A percentile compares a stretch with the other conserved stretches of the same genome.
Conservation (phyloP, 53 echinoderm and acorn worm species). For the Crossaster papposus region DNA sequence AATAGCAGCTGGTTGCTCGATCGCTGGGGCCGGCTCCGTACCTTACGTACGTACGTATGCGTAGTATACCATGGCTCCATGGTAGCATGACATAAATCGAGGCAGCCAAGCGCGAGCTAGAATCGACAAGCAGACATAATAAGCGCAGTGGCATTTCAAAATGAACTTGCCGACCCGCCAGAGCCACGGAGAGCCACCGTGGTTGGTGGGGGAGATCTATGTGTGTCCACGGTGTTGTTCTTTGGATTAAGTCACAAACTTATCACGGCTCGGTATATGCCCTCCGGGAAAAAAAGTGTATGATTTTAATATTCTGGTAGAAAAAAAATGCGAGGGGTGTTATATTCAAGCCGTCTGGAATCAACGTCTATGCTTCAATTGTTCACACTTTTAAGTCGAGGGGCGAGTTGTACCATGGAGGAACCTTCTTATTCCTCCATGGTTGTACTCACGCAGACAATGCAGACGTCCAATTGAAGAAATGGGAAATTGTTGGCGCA, state of each 20-base stretch:
- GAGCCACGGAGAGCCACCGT: not conserved
- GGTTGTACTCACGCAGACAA: no score
- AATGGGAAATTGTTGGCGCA: no score
- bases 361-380: no score
- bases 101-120: conserved; percentile 3
- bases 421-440: no score
- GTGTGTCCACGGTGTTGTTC: no score
- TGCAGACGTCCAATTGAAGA: no score
- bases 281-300: not conserved
- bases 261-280: not conserved
- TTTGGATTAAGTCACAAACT: not conserved
- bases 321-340: not conserved
- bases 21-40: not conserved
- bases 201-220: not conserved
- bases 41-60: not conserved
- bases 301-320: not conserved
- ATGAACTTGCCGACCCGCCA: not conserved
- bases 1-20: conserved; percentile 14
- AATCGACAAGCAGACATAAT: conserved; percentile 40
- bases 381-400: no score
- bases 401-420: no score
- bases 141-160: conserved; percentile 24
- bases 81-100: conserved; percentile 14
- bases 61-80: no score
- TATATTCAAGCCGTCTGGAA: not conserved